phyloP scores from a whole-genome alignment of 2,113 vertebrate genomes.

The Megalops atlanticus region DNA sequence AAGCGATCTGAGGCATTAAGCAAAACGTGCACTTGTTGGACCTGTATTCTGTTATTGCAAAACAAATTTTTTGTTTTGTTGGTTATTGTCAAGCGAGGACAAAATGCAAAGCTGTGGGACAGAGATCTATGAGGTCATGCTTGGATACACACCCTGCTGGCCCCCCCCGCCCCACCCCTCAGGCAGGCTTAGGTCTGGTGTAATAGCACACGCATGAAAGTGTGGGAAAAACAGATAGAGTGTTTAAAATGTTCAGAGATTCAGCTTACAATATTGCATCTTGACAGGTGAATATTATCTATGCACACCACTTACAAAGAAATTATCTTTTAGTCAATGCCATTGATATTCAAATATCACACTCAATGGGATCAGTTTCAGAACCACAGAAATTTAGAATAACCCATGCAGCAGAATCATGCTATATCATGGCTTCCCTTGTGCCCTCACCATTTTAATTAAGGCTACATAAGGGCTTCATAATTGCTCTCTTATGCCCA shows the following conservation, averaged over 20 bases:
- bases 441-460: constrained; percentile 75
- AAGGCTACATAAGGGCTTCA: constrained; percentile 66
- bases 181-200: constrained; percentile 35
- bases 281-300: constrained; percentile 57
- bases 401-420: constrained; percentile 72
- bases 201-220: neutral
- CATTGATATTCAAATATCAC: constrained; percentile 65
- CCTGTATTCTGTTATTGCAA: constrained; percentile 18
- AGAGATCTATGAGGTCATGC: constrained; percentile 29
- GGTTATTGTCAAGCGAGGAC: constrained; percentile 33
- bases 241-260: constrained; percentile 52
- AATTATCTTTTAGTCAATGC: constrained; percentile 67
- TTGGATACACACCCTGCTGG: constrained; percentile 35
- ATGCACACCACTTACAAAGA: constrained; percentile 69
- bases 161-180: neutral
- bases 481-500: constrained; percentile 72
- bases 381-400: constrained; percentile 70
- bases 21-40: neutral
- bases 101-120: constrained; percentile 43
- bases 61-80: constrained; percentile 40
- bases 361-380: constrained; percentile 72
- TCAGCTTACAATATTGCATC: constrained; percentile 58
- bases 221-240: constrained; percentile 31
- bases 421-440: constrained; percentile 79
- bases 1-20: too few species aligned